Evolutionary conservation across 2,888 invertebrate species (phyloP).

Genomic region (Rambutsinella grinnellia): DNA sequence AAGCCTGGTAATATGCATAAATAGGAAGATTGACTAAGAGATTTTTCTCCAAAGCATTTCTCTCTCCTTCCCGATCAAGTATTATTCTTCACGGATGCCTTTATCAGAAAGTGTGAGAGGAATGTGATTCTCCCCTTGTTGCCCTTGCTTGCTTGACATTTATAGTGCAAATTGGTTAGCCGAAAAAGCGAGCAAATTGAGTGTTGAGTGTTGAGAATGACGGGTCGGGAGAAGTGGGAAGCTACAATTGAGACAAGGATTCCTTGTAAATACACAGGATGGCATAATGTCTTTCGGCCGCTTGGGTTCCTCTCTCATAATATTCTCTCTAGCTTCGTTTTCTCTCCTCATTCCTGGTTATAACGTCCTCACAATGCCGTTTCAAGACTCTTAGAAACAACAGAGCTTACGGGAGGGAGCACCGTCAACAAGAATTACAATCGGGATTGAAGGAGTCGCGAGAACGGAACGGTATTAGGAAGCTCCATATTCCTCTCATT

Average conservation of each 20-base stretch:
- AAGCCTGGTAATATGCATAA: conserved; percentile 1
- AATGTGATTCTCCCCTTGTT: conserved; percentile 60
- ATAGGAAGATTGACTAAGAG: conserved; percentile 48
- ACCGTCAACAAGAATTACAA: too few relatives aligned
- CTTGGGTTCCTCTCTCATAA: conserved; percentile 31
- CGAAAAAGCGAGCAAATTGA: conserved; percentile 59
- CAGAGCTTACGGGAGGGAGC: too few relatives aligned
- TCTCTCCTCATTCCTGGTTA: conserved; percentile 23
- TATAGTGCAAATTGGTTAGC: conserved; percentile 60
- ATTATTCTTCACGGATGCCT: conserved; percentile 54
- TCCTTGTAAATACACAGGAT: conserved; percentile 41
- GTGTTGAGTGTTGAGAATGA: conserved; percentile 57
- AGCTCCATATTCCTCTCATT: too few relatives aligned
- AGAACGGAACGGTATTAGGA: too few relatives aligned
- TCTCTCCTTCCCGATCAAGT: conserved; percentile 34
- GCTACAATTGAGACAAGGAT: conserved; percentile 51
- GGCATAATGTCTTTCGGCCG: conserved; percentile 52
- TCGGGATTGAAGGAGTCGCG: too few relatives aligned
- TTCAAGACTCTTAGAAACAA: too few relatives aligned
- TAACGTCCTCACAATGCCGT: too few relatives aligned
- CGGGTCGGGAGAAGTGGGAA: conserved; percentile 52
- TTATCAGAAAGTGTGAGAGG: conserved; percentile 57
- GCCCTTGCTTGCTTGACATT: conserved; percentile 60
- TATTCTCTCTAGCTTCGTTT: not conserved
- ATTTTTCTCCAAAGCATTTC: conserved; percentile 46